phyloP scores from a whole-genome alignment of 2,797 vertebrate species.

The Malacoraja senta region DNA sequence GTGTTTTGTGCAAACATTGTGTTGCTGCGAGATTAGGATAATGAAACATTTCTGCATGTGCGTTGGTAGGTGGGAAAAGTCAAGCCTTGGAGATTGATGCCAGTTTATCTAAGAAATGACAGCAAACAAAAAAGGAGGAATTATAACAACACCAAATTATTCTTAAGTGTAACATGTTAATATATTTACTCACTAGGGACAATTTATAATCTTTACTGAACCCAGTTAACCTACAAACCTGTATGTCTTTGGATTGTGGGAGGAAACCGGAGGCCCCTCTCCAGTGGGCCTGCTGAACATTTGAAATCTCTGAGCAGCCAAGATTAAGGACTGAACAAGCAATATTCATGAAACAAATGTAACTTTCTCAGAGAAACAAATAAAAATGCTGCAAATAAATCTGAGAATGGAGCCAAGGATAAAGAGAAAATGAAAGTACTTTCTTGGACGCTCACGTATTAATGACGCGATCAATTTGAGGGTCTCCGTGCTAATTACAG shows the following conservation, averaged over 20 bases:
- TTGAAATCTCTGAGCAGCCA: neutral
- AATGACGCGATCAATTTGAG: neutral
- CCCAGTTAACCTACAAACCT: no score
- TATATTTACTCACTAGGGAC: no score
- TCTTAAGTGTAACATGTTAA: no score
- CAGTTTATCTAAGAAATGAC: neutral
- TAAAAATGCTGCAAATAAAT: neutral
- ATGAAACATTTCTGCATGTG: neutral
- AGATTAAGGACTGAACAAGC: neutral
- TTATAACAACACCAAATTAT: neutral
- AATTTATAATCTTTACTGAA: no score
- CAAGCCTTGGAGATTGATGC: neutral
- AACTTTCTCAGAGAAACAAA: neutral
- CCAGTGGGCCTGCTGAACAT: neutral
- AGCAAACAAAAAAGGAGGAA: neutral
- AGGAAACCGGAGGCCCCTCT: no score
- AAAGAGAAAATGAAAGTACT: neutral
- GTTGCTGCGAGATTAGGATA: neutral
- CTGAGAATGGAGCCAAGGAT: neutral
- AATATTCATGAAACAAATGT: neutral
- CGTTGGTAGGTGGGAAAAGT: neutral
- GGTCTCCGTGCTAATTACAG: neutral
- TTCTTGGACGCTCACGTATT: neutral
- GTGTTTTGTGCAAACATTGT: neutral
- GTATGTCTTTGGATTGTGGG: no score